A percentile compares a stretch with the other conserved stretches of the same genome.
Conservation (phyloP, 1,140 invertebrate species). For the Delia radicum region DNA sequence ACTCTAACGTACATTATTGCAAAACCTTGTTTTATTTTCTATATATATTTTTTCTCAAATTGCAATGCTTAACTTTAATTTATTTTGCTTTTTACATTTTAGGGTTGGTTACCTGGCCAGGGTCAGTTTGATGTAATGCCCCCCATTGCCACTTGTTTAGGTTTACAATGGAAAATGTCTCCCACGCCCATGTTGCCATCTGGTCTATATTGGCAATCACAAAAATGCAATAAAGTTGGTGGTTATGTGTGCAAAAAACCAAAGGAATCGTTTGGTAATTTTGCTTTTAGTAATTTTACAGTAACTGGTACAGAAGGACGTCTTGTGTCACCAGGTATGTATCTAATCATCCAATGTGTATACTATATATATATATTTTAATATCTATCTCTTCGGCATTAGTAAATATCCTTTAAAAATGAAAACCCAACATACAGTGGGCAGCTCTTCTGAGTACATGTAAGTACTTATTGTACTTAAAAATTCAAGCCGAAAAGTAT, state of each 20-base stretch:
- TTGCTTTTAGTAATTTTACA: slow-evolving; percentile 45
- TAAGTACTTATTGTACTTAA: too few relatives aligned
- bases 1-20: too few relatives aligned
- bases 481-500: too few relatives aligned
- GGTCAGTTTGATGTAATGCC: slow-evolving; percentile 35
- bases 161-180: slow-evolving; percentile 65
- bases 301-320: slow-evolving; percentile 59
- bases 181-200: slow-evolving; percentile 62
- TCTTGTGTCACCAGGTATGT: slow-evolving; percentile 35
- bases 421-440: too few relatives aligned
- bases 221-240: slow-evolving; percentile 61
- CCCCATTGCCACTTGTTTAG: slow-evolving; percentile 58
- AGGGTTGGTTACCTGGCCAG: slow-evolving; percentile 61
- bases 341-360: too few relatives aligned
- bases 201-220: slow-evolving; percentile 65
- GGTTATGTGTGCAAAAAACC: slow-evolving; percentile 66
- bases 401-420: not conserved
- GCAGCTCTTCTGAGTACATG: too few relatives aligned
- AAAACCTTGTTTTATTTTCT: too few relatives aligned
- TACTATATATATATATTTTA: not conserved
- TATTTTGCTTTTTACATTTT: too few relatives aligned
- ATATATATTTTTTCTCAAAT: too few relatives aligned
- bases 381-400: not conserved
- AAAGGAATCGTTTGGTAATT: slow-evolving; percentile 31
- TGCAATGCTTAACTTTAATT: too few relatives aligned